Percentiles rank a stretch among this genome's conserved stretches.
Conservation (phyloP, 2,888 invertebrate genomes). For the Drosophila kokeensis region DNA sequence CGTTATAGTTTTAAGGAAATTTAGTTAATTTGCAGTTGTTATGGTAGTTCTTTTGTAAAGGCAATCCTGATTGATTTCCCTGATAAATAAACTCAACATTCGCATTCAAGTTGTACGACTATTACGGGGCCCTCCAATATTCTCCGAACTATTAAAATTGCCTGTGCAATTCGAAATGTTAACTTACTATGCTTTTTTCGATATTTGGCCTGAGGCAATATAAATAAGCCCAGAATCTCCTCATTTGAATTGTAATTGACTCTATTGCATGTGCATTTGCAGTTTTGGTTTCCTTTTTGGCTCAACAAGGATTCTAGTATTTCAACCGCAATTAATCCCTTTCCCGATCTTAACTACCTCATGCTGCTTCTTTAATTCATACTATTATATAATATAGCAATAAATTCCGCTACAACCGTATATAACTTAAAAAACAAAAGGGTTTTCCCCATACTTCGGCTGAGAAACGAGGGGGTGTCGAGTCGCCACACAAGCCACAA, state of each 20-base stretch:
- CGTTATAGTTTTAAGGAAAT: not conserved
- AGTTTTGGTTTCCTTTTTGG: not conserved
- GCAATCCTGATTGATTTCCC: not conserved
- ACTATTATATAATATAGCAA: slow-evolving; percentile 74
- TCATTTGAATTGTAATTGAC: slow-evolving; percentile 36
- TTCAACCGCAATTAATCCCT: slow-evolving; percentile 14
- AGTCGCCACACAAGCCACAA: slow-evolving; percentile 71
- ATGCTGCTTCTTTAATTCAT: slow-evolving; percentile 17
- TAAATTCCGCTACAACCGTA: slow-evolving; percentile 63
- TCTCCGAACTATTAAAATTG: not conserved
- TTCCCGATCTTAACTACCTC: slow-evolving; percentile 12
- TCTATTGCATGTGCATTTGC: slow-evolving; percentile 13
- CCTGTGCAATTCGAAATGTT: not conserved
- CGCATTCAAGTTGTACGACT: not conserved
- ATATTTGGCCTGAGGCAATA: not conserved
- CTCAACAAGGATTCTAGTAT: slow-evolving; percentile 4
- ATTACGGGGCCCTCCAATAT: not conserved
- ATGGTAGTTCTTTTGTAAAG: no score
- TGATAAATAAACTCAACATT: not conserved
- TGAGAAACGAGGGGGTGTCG: slow-evolving; percentile 9
- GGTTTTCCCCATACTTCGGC: slow-evolving; percentile 54
- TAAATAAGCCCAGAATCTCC: slow-evolving; percentile 12
- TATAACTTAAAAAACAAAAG: slow-evolving; percentile 79
- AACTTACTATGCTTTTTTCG: not conserved
- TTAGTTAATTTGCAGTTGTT: not conserved